phyloP scores from a whole-genome alignment of 2,113 vertebrate genomes.

The Gnathonemus echidnorhynchus region DNA sequence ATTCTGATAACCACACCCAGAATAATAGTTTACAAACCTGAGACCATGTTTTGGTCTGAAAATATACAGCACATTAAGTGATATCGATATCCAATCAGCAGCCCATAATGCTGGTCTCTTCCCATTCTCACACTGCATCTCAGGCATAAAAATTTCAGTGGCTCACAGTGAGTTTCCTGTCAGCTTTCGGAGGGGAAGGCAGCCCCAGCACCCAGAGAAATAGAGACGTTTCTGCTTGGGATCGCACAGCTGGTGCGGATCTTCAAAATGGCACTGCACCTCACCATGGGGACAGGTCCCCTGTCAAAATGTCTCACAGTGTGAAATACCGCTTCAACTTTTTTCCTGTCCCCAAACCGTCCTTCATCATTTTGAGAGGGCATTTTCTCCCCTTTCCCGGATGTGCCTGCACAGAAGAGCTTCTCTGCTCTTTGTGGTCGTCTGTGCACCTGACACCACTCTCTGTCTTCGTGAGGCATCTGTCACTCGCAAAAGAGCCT shows the following conservation, averaged over 20 bases:
- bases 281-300: slow-evolving; percentile 6
- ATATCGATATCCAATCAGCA: background rate
- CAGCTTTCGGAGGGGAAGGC: background rate
- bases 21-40: background rate
- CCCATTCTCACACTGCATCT: background rate
- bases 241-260: background rate
- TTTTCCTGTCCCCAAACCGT: background rate
- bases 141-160: slow-evolving; percentile 10
- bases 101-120: background rate
- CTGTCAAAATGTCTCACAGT: slow-evolving; percentile 20
- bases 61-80: background rate
- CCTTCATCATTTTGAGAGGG: slow-evolving; percentile 19
- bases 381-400: background rate
- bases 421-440: background rate
- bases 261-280: background rate
- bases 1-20: background rate
- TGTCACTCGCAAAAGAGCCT: slow-evolving; percentile 48
- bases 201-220: background rate
- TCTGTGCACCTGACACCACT: slow-evolving; percentile 31
- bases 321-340: slow-evolving; percentile 3
- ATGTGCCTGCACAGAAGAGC: background rate
- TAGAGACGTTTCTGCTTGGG: slow-evolving; percentile 15
- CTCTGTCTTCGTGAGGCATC: slow-evolving; percentile 49
- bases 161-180: slow-evolving; percentile 8
- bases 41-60: background rate